Conservation (phyloP, 2,888 invertebrate genomes). For the Nomada flava region DNA sequence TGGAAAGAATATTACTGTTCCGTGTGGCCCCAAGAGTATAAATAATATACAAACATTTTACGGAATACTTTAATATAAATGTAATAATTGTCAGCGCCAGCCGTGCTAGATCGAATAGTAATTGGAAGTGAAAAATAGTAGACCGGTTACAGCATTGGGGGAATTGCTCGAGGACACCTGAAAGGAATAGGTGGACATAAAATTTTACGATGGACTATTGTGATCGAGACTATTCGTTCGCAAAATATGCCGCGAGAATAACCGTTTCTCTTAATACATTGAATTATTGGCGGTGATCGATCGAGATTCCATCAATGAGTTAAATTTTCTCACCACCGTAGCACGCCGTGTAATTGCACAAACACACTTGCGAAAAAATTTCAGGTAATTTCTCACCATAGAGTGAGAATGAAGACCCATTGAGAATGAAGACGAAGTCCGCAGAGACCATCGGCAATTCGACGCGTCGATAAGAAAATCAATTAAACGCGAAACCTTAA, state of each 20-base stretch:
- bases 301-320: not conserved
- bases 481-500: too few species aligned
- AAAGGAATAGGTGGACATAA: slow-evolving; percentile 1
- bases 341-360: too few species aligned
- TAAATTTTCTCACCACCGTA: not conserved
- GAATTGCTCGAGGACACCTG: not conserved
- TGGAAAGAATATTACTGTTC: too few species aligned
- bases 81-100: not conserved
- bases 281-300: not conserved
- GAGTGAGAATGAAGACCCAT: too few species aligned
- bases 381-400: too few species aligned
- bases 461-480: too few species aligned
- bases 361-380: too few species aligned
- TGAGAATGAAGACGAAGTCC: too few species aligned
- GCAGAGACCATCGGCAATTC: too few species aligned
- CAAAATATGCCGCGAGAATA: not conserved
- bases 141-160: not conserved
- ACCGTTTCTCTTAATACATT: not conserved
- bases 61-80: not conserved
- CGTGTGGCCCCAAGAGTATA: too few species aligned
- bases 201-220: not conserved
- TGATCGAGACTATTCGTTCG: not conserved
- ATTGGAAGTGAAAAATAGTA: not conserved
- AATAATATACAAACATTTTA: too few species aligned
- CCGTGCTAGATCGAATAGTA: not conserved